phyloP scores from a whole-genome alignment of 2,113 vertebrate species.

The Etheostoma spectabile region DNA sequence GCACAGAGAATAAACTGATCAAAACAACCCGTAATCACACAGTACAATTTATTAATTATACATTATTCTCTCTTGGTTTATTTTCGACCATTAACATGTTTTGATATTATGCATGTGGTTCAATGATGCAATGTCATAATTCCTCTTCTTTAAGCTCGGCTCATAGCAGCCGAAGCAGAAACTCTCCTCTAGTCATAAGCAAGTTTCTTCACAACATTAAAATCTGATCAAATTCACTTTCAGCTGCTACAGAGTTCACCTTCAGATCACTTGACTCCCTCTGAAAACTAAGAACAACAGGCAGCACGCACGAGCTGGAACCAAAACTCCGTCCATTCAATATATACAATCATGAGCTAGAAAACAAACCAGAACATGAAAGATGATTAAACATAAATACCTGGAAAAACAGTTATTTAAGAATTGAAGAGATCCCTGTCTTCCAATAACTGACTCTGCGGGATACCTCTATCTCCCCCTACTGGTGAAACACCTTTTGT shows the following conservation, averaged over 20 bases:
- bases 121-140: neutral
- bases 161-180: neutral
- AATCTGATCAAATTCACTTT: neutral
- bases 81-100: neutral
- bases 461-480: slow-evolving; percentile 67
- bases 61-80: neutral
- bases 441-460: neutral
- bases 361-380: slow-evolving; percentile 19
- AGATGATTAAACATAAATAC: slow-evolving; percentile 42
- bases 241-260: neutral
- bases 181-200: neutral
- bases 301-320: no score
- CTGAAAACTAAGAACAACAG: slow-evolving; percentile 14
- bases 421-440: slow-evolving; percentile 17
- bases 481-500: slow-evolving; percentile 39
- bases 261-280: neutral
- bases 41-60: neutral
- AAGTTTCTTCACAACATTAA: neutral
- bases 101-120: neutral
- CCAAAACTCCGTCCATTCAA: no score
- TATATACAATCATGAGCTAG: neutral
- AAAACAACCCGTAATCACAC: neutral
- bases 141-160: neutral
- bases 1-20: no score
- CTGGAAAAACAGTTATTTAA: slow-evolving; percentile 29